phyloP scores from a whole-genome alignment of 1,140 invertebrate genomes.

The Sipha flava region DNA sequence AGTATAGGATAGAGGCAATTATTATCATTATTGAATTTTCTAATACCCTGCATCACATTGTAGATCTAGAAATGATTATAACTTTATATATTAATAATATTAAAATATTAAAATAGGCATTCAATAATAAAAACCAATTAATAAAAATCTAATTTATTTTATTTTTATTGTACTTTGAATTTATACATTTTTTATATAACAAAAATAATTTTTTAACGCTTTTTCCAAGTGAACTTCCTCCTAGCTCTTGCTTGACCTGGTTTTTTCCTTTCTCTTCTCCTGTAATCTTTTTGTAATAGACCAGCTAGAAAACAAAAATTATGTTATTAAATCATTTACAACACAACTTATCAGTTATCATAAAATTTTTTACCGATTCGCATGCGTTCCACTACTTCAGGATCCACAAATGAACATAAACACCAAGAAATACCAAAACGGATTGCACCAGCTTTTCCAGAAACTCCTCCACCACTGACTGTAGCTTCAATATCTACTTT shows the following conservation, averaged over 20 bases:
- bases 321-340: not conserved
- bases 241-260: constrained; percentile 83
- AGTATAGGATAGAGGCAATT: too few relatives aligned
- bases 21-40: too few relatives aligned
- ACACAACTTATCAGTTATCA: not conserved
- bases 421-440: constrained; percentile 73
- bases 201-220: constrained; percentile 52
- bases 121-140: too few relatives aligned
- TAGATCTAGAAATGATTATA: too few relatives aligned
- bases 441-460: constrained; percentile 73
- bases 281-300: constrained; percentile 70
- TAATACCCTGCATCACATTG: too few relatives aligned
- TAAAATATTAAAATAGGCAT: too few relatives aligned
- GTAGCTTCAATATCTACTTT: constrained; percentile 76
- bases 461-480: constrained; percentile 53
- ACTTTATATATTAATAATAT: too few relatives aligned
- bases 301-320: constrained; percentile 57
- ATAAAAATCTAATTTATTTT: not conserved
- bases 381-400: constrained; percentile 71
- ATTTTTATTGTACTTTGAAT: not conserved
- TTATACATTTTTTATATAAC: not conserved
- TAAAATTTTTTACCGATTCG: constrained; percentile 57
- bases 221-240: constrained; percentile 89
- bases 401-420: constrained; percentile 70
- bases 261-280: constrained; percentile 84